phyloP scores from a whole-genome alignment of 2,888 invertebrate species.

The Stenotaenia linearis region DNA sequence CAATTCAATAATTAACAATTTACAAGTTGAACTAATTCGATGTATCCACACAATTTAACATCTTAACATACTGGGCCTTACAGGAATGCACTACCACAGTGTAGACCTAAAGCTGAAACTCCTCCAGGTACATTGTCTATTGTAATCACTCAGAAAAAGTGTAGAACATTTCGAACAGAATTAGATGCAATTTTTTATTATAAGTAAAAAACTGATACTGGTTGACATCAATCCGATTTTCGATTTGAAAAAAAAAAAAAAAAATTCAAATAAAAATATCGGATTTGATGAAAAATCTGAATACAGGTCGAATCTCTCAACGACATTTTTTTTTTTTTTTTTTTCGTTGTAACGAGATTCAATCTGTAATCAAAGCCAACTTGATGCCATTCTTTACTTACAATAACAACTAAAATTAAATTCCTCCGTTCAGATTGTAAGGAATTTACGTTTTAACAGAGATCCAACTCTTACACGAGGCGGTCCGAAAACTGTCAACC shows the following conservation, averaged over 20 bases:
- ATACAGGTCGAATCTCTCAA: too few relatives aligned
- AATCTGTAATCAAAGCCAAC: too few relatives aligned
- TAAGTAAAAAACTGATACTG: too few relatives aligned
- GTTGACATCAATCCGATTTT: too few relatives aligned
- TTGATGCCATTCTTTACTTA: too few relatives aligned
- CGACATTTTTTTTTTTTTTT: too few relatives aligned
- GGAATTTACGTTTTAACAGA: not conserved
- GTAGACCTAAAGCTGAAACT: slow-evolving; percentile 6
- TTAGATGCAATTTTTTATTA: not conserved
- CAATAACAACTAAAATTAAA: too few relatives aligned
- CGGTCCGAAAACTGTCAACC: not conserved
- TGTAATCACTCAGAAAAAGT: not conserved
- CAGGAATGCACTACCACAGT: slow-evolving; percentile 19
- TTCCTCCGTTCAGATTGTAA: too few relatives aligned
- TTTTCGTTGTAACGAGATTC: too few relatives aligned
- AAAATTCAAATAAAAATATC: too few relatives aligned
- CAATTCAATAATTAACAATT: not conserved
- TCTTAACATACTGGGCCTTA: slow-evolving; percentile 24
- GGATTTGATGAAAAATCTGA: too few relatives aligned
- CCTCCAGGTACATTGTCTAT: not conserved
- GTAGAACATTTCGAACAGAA: not conserved
- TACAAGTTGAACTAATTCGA: not conserved
- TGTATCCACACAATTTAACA: not conserved
- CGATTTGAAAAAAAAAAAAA: too few relatives aligned
- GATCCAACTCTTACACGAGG: not conserved